A percentile compares a stretch with the other conserved stretches of the same genome.
Evolutionary conservation across 2,888 invertebrate genomes (phyloP).

Genomic region (Allacma fusca): DNA sequence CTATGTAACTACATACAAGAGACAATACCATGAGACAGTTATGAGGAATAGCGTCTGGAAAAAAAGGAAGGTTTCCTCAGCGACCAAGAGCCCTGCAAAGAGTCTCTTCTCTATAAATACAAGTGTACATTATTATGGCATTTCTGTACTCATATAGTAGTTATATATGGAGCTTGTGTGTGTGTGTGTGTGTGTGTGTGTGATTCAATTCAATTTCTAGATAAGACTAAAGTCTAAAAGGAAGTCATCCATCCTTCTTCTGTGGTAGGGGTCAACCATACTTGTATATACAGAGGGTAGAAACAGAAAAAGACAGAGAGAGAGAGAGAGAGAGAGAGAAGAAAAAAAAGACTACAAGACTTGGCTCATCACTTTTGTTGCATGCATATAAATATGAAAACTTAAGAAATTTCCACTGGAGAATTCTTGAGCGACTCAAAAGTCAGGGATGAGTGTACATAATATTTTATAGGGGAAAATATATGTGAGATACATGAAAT

Average conservation of each 20-base stretch:
- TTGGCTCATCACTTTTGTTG: neutral
- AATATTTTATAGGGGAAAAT: neutral
- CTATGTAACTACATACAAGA: too few species aligned
- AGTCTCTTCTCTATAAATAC: too few species aligned
- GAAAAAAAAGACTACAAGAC: neutral
- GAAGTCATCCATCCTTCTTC: slow-evolving; percentile 27
- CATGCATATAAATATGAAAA: neutral
- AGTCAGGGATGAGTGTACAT: slow-evolving; percentile 14
- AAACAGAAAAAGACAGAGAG: slow-evolving; percentile 21
- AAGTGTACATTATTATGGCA: too few species aligned
- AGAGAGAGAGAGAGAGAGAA: slow-evolving; percentile 24
- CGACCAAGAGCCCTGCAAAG: too few species aligned
- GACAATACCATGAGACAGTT: too few species aligned
- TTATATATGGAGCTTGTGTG: too few species aligned
- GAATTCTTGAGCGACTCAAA: neutral
- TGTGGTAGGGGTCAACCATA: slow-evolving; percentile 20
- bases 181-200: too few species aligned
- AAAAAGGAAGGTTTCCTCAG: too few species aligned
- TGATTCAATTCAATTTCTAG: slow-evolving; percentile 16
- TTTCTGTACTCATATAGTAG: too few species aligned
- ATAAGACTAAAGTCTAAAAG: slow-evolving; percentile 22
- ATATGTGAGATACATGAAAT: too few species aligned
- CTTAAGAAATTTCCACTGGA: neutral
- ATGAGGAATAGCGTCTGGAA: too few species aligned
- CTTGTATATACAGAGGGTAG: neutral